Conservation (phyloP, 2,888 invertebrate genomes). For the Andrena haemorrhoa region DNA sequence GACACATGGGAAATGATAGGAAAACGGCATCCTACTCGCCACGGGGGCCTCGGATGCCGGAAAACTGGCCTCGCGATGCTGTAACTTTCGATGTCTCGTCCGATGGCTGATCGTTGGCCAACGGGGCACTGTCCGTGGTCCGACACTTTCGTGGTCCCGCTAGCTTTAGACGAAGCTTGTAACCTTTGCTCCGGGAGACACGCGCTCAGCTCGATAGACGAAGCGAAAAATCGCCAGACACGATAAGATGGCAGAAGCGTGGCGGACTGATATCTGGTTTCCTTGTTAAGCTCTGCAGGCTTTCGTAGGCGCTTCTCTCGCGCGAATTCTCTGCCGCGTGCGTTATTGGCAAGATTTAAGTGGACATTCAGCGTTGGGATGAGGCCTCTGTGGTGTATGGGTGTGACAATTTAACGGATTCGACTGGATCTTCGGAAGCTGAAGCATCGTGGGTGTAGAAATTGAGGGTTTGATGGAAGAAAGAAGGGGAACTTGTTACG, state of each 20-base stretch:
- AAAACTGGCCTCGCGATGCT: constrained; percentile 4
- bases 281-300: not conserved
- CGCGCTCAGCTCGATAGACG: constrained; percentile 4
- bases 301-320: not conserved
- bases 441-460: too few species aligned
- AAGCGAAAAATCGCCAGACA: not conserved
- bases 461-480: too few species aligned
- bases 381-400: too few species aligned
- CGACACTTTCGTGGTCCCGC: not conserved
- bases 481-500: too few species aligned
- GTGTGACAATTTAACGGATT: too few species aligned
- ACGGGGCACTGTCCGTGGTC: not conserved
- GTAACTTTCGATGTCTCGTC: not conserved
- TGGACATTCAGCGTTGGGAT: too few species aligned
- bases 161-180: not conserved
- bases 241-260: not conserved
- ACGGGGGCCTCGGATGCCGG: not conserved
- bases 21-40: constrained; percentile 19
- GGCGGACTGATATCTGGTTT: not conserved
- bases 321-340: too few species aligned
- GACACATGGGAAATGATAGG: constrained; percentile 42
- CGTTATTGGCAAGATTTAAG: too few species aligned
- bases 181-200: not conserved
- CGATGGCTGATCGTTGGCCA: not conserved
- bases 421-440: too few species aligned